Evolutionary conservation across 1,140 invertebrate species (phyloP), one percentile per base, ranked within the genome.

Genomic region (Drosophila arawakana): DNA sequence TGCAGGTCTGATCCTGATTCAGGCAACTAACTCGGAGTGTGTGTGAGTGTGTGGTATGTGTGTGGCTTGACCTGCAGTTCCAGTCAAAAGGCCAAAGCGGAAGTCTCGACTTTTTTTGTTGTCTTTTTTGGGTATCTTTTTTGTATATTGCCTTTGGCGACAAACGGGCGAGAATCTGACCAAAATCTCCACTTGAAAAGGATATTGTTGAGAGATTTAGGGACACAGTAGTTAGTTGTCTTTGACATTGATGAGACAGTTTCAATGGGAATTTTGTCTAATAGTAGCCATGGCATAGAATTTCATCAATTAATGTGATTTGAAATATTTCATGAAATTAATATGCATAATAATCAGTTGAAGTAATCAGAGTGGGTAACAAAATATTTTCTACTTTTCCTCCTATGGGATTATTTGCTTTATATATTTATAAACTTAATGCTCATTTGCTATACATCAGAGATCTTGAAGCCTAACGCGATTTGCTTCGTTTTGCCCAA

Each of bases 51-150:
- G 11, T 73, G 69, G 18, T 44, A 8, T 73, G 69, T 70, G 70
- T 76, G 61, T 78, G 78, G 59, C 52, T 73, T 81, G 83, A 86
- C 82, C 82, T 52, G 76, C 44, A 46, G 57, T 58, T 71, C 6
- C 47, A 72, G 39, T 46, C 18, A 47, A 70, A 25, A 65, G 72
- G 60, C 55, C 47, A 60, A 60, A 55, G 59, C 81, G 82, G 82
- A 86, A 86, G 83, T 86, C 76, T 57, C 46, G 7, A n/a, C 10
- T 9, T 66, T 41, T 58, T 54, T 69, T 30, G 63, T 44, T 47
- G 15, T 44, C 15, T 77, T 46, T 58, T 60, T 73, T 70, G 39
- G 15, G 41, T 57, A 43, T 79, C 43, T 67, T 15, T 15, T 44
- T 65, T 30, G 7, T 52, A 65, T 58, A 66, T 41, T 41, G 50